phyloP scores from a whole-genome alignment of 2,113 vertebrate genomes.

The Brachionichthys hirsutus region DNA sequence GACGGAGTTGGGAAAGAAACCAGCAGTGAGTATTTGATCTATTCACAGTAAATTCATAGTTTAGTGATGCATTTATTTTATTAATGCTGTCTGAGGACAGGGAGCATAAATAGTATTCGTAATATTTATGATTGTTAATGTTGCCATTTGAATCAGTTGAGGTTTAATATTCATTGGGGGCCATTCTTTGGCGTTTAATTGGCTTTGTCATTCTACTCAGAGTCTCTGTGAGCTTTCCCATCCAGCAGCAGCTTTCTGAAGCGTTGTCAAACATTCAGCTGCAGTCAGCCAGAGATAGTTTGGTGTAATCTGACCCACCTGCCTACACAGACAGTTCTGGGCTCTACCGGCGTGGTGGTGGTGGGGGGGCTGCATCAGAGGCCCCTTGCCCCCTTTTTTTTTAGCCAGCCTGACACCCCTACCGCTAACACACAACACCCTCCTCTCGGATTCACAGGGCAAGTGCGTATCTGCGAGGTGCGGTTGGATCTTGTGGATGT shows the following conservation, averaged over 20 bases:
- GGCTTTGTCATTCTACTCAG: no score
- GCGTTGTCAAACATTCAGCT: conserved; percentile 43
- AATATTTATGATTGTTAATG: no score
- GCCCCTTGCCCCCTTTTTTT: conserved; percentile 47
- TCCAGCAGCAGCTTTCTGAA: conserved; percentile 19
- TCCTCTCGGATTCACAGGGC: conserved; percentile 14
- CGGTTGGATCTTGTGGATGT: conserved; percentile 13
- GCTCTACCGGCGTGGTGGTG: conserved; percentile 21
- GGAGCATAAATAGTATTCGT: no score
- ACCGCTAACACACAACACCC: conserved; percentile 3
- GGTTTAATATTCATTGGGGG: no score
- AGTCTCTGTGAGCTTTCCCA: no score
- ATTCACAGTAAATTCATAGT: conserved; percentile 9
- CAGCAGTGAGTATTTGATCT: conserved; percentile 13
- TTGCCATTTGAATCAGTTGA: no score
- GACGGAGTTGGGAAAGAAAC: not conserved
- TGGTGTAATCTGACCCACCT: conserved; percentile 61
- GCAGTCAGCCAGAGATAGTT: conserved; percentile 54
- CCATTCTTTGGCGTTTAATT: no score
- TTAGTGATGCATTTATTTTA: not conserved
- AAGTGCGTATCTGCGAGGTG: conserved; percentile 23
- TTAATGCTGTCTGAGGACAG: no score
- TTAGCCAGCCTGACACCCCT: conserved; percentile 24
- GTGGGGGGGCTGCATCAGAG: conserved; percentile 28
- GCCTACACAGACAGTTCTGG: conserved; percentile 59